phyloP scores from a whole-genome alignment of 2,888 invertebrate species.

The Unio delphinus region DNA sequence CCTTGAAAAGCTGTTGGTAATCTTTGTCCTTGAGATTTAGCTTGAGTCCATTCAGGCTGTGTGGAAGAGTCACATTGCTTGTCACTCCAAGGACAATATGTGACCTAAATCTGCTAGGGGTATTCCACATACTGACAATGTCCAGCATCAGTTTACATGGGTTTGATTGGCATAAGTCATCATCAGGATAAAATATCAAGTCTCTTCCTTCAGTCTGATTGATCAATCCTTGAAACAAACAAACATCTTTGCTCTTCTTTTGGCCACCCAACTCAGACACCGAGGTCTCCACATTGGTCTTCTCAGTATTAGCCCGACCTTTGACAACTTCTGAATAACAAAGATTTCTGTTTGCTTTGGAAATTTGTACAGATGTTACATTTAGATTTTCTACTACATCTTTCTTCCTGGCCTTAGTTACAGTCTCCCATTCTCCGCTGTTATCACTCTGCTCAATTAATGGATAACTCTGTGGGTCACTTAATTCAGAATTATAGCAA shows the following conservation, averaged over 20 bases:
- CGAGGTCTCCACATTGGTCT: too few species aligned
- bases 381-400: too few species aligned
- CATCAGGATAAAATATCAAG: constrained; percentile 15
- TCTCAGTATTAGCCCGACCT: background rate
- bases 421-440: too few species aligned
- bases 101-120: constrained; percentile 22
- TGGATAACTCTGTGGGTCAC: too few species aligned
- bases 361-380: background rate
- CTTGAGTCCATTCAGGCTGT: constrained; percentile 11
- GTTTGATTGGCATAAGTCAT: constrained; percentile 14
- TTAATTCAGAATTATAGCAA: too few species aligned
- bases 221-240: constrained; percentile 13
- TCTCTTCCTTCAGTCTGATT: constrained; percentile 9
- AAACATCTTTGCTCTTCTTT: background rate
- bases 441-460: too few species aligned
- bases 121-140: constrained; percentile 40
- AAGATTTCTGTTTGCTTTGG: background rate
- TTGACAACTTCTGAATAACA: background rate
- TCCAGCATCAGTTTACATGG: constrained; percentile 15
- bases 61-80: background rate
- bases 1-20: constrained; percentile 13
- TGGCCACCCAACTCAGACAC: background rate
- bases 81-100: constrained; percentile 27
- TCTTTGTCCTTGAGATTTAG: constrained; percentile 11
- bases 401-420: too few species aligned